Evolutionary conservation across 2,888 invertebrate genomes (phyloP).

Genomic region (Lithodes maja): DNA sequence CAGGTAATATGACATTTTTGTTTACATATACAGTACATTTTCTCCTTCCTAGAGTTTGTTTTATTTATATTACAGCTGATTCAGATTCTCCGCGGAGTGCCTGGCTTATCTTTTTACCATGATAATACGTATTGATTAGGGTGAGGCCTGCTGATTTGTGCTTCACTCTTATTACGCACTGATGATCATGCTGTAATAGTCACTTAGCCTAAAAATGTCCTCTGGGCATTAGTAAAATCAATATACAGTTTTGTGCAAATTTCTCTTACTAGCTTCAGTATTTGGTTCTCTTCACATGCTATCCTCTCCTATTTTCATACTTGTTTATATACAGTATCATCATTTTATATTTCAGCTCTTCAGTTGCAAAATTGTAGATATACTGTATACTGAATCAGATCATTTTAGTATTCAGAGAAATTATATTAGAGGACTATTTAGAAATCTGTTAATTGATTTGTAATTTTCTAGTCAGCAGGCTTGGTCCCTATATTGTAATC

Average conservation of each 20-base stretch:
- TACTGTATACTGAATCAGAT: no score
- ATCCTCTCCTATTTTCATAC: no score
- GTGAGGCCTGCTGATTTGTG: not conserved
- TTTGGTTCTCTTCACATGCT: no score
- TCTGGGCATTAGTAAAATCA: no score
- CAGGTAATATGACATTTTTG: slow-evolving; percentile 50
- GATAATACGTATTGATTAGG: slow-evolving; percentile 1
- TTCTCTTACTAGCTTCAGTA: no score
- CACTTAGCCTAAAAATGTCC: no score
- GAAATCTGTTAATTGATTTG: not conserved
- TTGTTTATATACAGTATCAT: no score
- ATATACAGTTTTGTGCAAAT: no score
- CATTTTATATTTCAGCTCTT: no score
- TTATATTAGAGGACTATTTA: no score
- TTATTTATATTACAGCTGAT: not conserved
- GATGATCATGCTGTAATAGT: not conserved
- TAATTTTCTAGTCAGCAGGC: not conserved
- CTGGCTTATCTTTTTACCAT: not conserved
- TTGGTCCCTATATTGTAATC: not conserved
- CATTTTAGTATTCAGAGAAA: no score
- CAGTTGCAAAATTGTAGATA: no score
- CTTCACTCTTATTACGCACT: not conserved
- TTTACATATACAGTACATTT: not conserved
- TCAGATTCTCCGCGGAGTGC: not conserved
- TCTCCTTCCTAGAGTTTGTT: not conserved